A percentile compares a stretch with the other conserved stretches of the same genome.
Evolutionary conservation across 2,113 vertebrate genomes (phyloP).

Genomic region (Myocastor coypus): DNA sequence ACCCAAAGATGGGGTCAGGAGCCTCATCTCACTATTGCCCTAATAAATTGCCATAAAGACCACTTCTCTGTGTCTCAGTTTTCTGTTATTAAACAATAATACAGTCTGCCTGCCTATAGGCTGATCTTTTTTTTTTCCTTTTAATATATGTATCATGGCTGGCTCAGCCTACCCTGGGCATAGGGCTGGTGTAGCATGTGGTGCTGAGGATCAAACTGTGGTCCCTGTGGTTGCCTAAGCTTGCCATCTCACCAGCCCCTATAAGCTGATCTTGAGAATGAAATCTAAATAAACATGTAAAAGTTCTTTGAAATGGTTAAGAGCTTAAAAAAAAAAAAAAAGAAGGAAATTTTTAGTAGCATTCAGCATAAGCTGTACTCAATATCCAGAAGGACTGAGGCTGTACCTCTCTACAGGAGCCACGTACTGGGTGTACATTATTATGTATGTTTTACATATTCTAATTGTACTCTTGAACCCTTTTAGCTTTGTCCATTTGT

Average conservation of each 20-base stretch:
- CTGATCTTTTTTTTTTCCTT: too few relatives aligned
- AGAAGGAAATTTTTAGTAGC: not conserved
- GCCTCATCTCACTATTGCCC: not conserved
- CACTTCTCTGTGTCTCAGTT: not conserved
- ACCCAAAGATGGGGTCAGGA: not conserved
- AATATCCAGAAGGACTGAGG: not conserved
- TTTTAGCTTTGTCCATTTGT: slow-evolving; percentile 46
- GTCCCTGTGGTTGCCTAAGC: too few relatives aligned
- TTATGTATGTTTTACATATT: not conserved
- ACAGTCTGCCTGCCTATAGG: not conserved
- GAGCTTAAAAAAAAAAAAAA: not conserved
- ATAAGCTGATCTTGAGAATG: not conserved
- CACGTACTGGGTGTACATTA: not conserved
- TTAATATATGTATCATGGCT: too few relatives aligned
- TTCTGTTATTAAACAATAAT: slow-evolving; percentile 43
- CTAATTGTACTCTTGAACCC: not conserved
- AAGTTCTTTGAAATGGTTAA: slow-evolving; percentile 52
- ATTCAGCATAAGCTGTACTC: not conserved
- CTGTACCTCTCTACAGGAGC: not conserved
- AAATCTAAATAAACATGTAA: slow-evolving; percentile 39
- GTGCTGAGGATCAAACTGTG: too few relatives aligned
- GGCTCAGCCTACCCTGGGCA: too few relatives aligned
- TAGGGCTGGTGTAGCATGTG: too few relatives aligned
- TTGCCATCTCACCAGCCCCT: too few relatives aligned
- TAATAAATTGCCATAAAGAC: not conserved